Percentiles rank a stretch among this genome's conserved stretches.
These are phyloP conservation scores for Metopolophium dirhodum DNA, from an alignment of 1,140 invertebrate species.

Conservation along the genomic window DNA sequence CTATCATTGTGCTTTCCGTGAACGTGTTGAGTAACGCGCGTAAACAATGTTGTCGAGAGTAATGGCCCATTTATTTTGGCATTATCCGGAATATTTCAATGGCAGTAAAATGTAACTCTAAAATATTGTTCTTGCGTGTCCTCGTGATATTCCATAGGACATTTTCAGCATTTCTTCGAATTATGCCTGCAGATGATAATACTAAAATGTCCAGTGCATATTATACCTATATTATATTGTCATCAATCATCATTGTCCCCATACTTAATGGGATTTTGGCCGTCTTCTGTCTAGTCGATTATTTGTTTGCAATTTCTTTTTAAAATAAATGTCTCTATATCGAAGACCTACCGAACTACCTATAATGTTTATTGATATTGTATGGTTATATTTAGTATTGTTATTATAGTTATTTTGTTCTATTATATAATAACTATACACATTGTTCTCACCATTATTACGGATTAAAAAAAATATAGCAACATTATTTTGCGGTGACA, in stretches of 20 bases:
- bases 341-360: neutral
- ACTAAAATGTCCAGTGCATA: neutral
- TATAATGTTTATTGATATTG: neutral
- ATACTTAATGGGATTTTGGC: neutral
- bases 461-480: neutral
- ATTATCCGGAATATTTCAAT: conserved; percentile 18
- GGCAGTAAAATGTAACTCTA: conserved; percentile 10
- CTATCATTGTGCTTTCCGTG: neutral
- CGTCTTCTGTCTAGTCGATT: neutral
- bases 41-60: conserved; percentile 34
- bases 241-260: neutral
- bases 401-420: neutral
- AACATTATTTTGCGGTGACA: neutral
- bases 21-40: conserved; percentile 29
- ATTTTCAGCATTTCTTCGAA: neutral
- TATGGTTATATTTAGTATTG: neutral
- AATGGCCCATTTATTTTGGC: conserved; percentile 31
- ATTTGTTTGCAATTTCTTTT: neutral
- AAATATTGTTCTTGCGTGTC: conserved; percentile 33
- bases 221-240: neutral
- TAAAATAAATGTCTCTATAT: neutral
- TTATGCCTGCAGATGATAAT: neutral
- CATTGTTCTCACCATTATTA: neutral
- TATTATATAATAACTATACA: neutral
- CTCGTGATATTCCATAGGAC: neutral